Evolutionary conservation across 2,113 vertebrate species (phyloP), one percentile per base, ranked within the genome.

Genomic region (Syrmaticus mikado): DNA sequence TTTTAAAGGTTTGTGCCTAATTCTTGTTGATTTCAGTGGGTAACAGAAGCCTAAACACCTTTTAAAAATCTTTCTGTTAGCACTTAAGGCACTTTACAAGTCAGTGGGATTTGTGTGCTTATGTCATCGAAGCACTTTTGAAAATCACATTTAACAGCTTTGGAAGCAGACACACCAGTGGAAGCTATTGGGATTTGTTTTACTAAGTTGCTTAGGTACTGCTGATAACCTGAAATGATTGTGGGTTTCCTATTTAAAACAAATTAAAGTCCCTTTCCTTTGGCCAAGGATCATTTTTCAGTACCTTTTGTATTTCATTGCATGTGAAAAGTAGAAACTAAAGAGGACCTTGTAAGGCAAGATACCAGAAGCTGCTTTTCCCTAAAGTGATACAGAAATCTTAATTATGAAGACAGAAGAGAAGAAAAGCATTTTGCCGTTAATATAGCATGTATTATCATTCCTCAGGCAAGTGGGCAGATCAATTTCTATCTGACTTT

Each of bases 1-100:
- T 91, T 84, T 64, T 66, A 34, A 72, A 87, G 28, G 38, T 81
- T 52, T 92, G 38, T 57, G 43, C 27, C 75, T 80, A 81, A 52
- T 67, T 77, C 50, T 71, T 67, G 38, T 81, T 91, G 68, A 81
- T 96, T 91, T 94, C 82, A 32, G 65, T 87, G 48, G 81, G 90
- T 90, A 95, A 91, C 38, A 75, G 61, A 65, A 83, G 22, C 82
- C 73, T 94, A 72, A 94, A 92, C 66, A 89, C 55, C 65, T 89
- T 87, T 81, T 57, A 55, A 87, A 90, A 86, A 55, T 81, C 41
- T 94, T 87, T 83, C 57, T 92, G 73, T 73, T 93, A 74, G 45
- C 65, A 86, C 46, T 91, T 83, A 78, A 18, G 19, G 36, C 64
- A 67, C 67, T 67, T 93, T 74, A 30, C 8, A 87, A n/a, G 58